Conservation (phyloP, 2,797 vertebrate species). For the Syngnathus rostellatus region DNA sequence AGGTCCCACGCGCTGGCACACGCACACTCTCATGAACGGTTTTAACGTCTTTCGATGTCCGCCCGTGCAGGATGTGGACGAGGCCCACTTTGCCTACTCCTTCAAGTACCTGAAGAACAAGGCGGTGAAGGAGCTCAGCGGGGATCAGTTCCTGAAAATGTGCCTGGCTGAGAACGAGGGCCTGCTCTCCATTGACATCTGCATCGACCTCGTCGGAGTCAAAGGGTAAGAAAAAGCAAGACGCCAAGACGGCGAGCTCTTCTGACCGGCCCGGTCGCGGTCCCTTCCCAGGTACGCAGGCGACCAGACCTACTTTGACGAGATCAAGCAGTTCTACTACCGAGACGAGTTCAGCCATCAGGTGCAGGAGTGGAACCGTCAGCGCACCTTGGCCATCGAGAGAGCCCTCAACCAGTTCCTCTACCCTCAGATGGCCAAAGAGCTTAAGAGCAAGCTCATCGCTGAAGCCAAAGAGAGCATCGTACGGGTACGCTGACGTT, state of each 20-base stretch:
- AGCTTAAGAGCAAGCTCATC: constrained; percentile 90
- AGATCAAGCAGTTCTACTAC: constrained; percentile 99
- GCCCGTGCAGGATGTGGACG: constrained; percentile 82
- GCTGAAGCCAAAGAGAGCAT: constrained; percentile 93
- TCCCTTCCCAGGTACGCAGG: constrained; percentile 72
- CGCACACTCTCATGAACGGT: neutral
- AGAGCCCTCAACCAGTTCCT: constrained; percentile 90
- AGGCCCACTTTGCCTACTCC: constrained; percentile 92
- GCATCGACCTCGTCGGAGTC: constrained; percentile 93
- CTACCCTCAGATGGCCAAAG: constrained; percentile 96
- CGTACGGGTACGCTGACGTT: constrained; percentile 73
- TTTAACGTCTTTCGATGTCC: constrained; percentile 1
- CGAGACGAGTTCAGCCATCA: constrained; percentile 99
- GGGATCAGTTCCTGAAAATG: constrained; percentile 97
- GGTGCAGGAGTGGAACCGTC: constrained; percentile 98
- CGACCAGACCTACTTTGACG: constrained; percentile 96
- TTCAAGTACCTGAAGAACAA: constrained; percentile 99
- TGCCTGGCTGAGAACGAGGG: constrained; percentile 88
- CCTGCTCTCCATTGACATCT: constrained; percentile 86
- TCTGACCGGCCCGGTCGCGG: neutral
- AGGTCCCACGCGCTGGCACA: constrained; percentile 60
- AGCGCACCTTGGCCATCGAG: constrained; percentile 93
- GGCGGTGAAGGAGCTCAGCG: constrained; percentile 91
- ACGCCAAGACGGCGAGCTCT: neutral
- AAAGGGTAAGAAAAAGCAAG: constrained; percentile 77